Percentiles rank a stretch among this genome's conserved stretches.
phyloP scores from a whole-genome alignment of 1,140 invertebrate genomes.

The Brachionus plicatilis region DNA sequence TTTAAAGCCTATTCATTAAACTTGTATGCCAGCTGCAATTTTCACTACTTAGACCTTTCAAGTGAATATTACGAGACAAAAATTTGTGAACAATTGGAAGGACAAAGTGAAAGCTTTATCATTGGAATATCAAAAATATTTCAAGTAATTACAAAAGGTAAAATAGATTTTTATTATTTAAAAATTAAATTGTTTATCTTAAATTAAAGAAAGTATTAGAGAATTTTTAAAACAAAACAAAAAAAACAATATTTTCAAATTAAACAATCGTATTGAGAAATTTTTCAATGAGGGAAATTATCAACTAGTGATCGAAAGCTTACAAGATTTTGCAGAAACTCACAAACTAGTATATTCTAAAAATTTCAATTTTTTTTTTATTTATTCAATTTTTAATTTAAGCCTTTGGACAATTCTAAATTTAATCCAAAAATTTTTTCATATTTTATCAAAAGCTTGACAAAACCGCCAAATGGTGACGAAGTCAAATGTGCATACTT shows the following conservation, averaged over 20 bases:
- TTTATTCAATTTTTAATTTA: background rate
- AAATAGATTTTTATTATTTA: background rate
- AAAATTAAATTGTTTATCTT: background rate
- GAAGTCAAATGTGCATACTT: conserved; percentile 25
- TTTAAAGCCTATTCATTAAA: conserved; percentile 2
- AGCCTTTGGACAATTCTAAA: conserved; percentile 7
- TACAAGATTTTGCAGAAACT: conserved; percentile 34
- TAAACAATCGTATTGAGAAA: conserved; percentile 3
- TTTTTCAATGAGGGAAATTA: background rate
- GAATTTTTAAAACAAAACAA: conserved; percentile 24
- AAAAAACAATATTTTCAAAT: conserved; percentile 1
- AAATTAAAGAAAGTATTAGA: conserved; percentile 12
- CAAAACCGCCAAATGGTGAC: background rate
- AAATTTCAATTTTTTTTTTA: background rate
- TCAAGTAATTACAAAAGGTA: background rate
- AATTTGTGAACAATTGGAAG: background rate
- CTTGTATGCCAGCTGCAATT: background rate
- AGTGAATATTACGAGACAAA: background rate
- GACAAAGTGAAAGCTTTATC: background rate
- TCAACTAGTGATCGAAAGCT: background rate
- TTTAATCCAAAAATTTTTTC: conserved; percentile 24
- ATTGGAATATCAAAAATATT: conserved; percentile 28
- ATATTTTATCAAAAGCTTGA: background rate
- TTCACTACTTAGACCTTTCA: background rate
- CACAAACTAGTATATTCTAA: background rate